Evolutionary conservation across 2,113 vertebrate species (phyloP).

Genomic region (Carlito syrichta): DNA sequence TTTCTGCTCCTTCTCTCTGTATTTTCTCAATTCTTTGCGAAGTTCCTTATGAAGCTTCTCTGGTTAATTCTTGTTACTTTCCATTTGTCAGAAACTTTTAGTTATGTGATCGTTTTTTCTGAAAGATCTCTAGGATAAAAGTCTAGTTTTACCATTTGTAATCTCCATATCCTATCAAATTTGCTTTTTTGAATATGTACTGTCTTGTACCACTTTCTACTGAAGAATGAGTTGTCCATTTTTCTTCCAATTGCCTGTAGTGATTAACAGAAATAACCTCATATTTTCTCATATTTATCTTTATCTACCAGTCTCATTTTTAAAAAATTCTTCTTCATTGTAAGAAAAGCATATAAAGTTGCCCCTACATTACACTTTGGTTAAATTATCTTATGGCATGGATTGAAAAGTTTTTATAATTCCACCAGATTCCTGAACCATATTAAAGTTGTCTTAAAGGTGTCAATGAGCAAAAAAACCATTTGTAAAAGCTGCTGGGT

Average conservation of each 20-base stretch:
- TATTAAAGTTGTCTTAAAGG: not conserved
- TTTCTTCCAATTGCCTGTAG: not conserved
- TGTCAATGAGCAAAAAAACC: not conserved
- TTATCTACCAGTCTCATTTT: not conserved
- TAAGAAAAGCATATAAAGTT: not conserved
- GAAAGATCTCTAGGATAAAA: conserved; percentile 36
- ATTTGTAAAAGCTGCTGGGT: not conserved
- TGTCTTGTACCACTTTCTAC: not conserved
- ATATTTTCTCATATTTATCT: no score
- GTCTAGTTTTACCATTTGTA: conserved; percentile 35
- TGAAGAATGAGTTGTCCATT: not conserved
- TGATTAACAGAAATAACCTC: not conserved
- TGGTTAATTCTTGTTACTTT: conserved; percentile 26
- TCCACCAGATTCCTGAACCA: not conserved
- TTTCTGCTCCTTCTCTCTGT: not conserved
- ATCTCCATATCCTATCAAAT: not conserved
- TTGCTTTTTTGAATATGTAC: conserved; percentile 24
- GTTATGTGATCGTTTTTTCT: not conserved
- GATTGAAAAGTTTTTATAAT: conserved; percentile 15
- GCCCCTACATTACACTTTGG: not conserved
- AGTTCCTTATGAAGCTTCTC: conserved; percentile 35
- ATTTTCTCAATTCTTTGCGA: not conserved
- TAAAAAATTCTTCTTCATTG: not conserved
- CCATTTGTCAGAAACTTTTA: conserved; percentile 40
- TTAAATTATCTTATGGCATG: conserved; percentile 4